Percentiles rank a stretch among this genome's conserved stretches.
phyloP scores from a whole-genome alignment of 2,888 invertebrate species.

The Scaptomyza cyrtandrae region DNA sequence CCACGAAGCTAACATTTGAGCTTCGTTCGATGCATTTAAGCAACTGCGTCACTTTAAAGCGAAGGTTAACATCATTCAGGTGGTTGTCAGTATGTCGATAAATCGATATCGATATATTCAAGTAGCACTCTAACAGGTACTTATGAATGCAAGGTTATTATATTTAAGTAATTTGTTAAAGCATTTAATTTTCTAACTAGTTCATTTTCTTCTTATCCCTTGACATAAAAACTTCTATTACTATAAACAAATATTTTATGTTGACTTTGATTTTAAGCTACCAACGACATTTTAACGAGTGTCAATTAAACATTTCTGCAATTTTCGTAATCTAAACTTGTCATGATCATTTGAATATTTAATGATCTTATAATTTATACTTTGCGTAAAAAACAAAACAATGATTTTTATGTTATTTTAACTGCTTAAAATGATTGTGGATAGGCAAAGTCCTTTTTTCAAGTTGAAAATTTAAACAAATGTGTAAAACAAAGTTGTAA shows the following conservation, averaged over 20 bases:
- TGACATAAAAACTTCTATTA: neutral
- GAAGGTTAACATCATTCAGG: conserved; percentile 32
- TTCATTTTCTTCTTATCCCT: neutral
- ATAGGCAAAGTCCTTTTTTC: too few relatives aligned
- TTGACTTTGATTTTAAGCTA: neutral
- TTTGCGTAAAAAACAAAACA: too few relatives aligned
- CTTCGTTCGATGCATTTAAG: neutral
- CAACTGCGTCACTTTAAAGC: conserved; percentile 17
- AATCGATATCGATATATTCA: conserved; percentile 23
- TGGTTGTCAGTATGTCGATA: conserved; percentile 13
- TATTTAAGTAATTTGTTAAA: neutral
- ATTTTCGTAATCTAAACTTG: too few relatives aligned
- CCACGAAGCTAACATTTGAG: neutral
- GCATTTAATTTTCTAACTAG: conserved; percentile 1
- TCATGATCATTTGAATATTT: too few relatives aligned
- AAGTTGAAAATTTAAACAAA: too few relatives aligned
- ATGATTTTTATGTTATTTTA: too few relatives aligned
- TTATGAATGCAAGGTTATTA: conserved; percentile 13
- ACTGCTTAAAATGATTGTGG: too few relatives aligned
- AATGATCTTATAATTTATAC: too few relatives aligned
- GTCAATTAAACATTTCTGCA: too few relatives aligned
- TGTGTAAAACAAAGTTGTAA: too few relatives aligned
- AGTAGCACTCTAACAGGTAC: conserved; percentile 9
- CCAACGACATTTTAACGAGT: neutral
- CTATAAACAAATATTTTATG: too few relatives aligned